Base-by-base conservation (phyloP, 2,888 invertebrate species). In the Ectemnius continuus region DNA sequence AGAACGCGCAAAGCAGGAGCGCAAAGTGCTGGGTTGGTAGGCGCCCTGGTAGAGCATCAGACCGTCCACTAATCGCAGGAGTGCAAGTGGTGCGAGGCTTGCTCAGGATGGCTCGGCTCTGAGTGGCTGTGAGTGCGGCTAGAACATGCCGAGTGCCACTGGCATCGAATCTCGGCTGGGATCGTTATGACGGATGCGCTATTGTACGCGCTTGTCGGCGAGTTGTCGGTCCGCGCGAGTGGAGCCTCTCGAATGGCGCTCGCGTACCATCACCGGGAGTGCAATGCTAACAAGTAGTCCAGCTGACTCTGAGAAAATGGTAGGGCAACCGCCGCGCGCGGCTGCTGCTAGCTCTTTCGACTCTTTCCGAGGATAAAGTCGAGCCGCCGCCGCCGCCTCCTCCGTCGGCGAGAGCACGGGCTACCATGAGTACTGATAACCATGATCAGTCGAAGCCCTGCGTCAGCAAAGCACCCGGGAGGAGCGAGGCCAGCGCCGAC, bases 251-350 rank as follows among this genome's bases (percentile, higher is more conserved):
- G 65, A 83, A 83, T 83, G 83, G 80, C 83, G 80, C 72, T 76
- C 68, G 65, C 61, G 67, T 73, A 68, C 64, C 46, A 70, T 75
- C 74, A 72, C 79, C 82, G 76, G 69, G 78, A 76, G 78, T 80
- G 82, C 80, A 78, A 84, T 85, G 84, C 79, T 81, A 84, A 83
- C 86, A 82, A 87, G 80, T 86, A 78, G 82, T 76, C 82, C 85
- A 86, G 86, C 86, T 87, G 86, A 87, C 80, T 83, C 81, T 80
- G 79, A 86, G 84, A 85, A 87, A 86, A 87, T 88, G 87, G 84
- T 85, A 81, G 83, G 80, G 73, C 68, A 71, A 80, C 74, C 79
- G 79, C 76, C 74, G 69, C 68, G 75, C 63, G 74, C 79, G 81
- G 78, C 79, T 76, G 78, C 75, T 76, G 80, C 81, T 80, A 78